A percentile compares a stretch with the other conserved stretches of the same genome.
Evolutionary conservation across 2,888 invertebrate genomes (phyloP).

Genomic region (Lagria hirta): DNA sequence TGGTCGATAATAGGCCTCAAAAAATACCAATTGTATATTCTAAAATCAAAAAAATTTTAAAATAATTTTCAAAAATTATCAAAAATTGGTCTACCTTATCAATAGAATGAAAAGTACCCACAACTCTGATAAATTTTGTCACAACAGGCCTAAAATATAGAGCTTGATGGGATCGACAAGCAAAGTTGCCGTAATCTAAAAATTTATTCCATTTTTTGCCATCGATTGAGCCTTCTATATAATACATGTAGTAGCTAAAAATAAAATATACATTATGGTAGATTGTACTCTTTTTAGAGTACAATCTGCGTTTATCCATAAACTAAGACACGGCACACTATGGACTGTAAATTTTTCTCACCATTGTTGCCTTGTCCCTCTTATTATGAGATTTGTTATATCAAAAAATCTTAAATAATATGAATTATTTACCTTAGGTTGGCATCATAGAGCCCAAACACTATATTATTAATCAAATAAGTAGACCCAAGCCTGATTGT

Average conservation of each 20-base stretch:
- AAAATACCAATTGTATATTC: neutral
- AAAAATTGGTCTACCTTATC: neutral
- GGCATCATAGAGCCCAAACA: too few species aligned
- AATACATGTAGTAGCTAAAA: constrained; percentile 2
- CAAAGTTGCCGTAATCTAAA: neutral
- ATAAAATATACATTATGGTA: too few species aligned
- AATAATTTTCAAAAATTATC: neutral
- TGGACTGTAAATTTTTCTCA: too few species aligned
- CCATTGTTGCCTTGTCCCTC: too few species aligned
- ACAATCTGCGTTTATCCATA: neutral
- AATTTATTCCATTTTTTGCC: constrained; percentile 2
- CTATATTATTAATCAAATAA: too few species aligned
- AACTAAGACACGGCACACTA: too few species aligned
- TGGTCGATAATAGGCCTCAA: constrained; percentile 1
- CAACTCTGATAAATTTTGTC: neutral
- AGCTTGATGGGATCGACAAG: constrained; percentile 1
- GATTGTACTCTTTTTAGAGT: too few species aligned
- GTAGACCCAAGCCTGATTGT: too few species aligned
- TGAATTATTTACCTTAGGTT: too few species aligned
- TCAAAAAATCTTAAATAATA: too few species aligned
- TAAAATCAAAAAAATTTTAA: neutral
- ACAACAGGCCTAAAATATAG: constrained; percentile 2
- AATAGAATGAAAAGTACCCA: neutral
- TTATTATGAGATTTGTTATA: too few species aligned
- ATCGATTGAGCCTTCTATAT: constrained; percentile 1